Evolutionary conservation across 2,797 vertebrate species (phyloP).

Genomic region (Aeoliscus strigatus): DNA sequence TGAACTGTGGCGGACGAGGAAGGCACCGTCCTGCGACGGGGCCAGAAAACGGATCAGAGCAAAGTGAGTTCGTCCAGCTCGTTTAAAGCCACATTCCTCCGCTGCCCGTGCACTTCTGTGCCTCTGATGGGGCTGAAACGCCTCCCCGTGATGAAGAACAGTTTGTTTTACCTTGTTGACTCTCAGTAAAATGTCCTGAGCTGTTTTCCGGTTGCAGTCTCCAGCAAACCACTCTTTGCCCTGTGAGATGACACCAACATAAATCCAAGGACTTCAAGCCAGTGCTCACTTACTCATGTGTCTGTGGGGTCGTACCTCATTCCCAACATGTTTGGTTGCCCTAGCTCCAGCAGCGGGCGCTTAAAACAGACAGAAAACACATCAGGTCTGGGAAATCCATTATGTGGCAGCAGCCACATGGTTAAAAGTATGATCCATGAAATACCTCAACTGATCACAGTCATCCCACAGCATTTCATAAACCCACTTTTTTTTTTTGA

Average conservation of each 20-base stretch:
- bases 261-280: not conserved
- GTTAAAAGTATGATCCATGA: slow-evolving; percentile 4
- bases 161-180: slow-evolving; percentile 67
- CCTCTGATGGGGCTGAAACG: too few relatives aligned
- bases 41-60: not conserved
- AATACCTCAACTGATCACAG: slow-evolving; percentile 6
- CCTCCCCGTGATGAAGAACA: not conserved
- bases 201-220: slow-evolving; percentile 68
- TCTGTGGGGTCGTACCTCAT: slow-evolving; percentile 49
- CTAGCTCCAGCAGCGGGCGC: slow-evolving; percentile 32
- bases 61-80: not conserved
- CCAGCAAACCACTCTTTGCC: slow-evolving; percentile 75
- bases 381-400: not conserved
- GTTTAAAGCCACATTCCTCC: not conserved
- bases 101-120: slow-evolving; percentile 5
- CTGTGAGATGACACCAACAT: slow-evolving; percentile 29
- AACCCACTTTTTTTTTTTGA: too few relatives aligned
- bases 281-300: not conserved
- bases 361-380: slow-evolving; percentile 34
- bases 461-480: slow-evolving; percentile 6
- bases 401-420: slow-evolving; percentile 2
- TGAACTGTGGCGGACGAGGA: slow-evolving; percentile 73
- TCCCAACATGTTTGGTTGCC: slow-evolving; percentile 24
- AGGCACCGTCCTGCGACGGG: slow-evolving; percentile 71
- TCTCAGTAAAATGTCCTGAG: slow-evolving; percentile 63